Conservation (phyloP, 1,140 invertebrate species). For the Samia ricini region DNA sequence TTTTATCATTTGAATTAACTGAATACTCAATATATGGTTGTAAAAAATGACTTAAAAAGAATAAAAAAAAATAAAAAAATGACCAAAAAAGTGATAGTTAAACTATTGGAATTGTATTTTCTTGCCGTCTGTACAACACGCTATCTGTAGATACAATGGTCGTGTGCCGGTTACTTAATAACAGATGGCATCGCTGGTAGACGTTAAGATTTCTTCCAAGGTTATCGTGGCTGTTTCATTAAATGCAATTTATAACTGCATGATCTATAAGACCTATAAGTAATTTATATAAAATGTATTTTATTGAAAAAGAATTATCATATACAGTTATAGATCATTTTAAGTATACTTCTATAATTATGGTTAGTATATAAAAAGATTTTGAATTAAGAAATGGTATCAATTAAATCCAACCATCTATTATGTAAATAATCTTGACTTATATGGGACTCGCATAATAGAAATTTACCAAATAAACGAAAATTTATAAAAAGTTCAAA, state of each 20-base stretch:
- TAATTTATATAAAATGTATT: background rate
- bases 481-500: too few relatives aligned
- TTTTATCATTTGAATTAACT: too few relatives aligned
- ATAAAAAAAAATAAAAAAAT: background rate
- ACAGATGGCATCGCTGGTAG: background rate
- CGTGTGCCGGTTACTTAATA: background rate
- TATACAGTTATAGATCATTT: too few relatives aligned
- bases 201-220: background rate
- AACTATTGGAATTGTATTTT: background rate
- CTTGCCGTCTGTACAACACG: background rate
- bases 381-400: too few relatives aligned
- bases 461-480: too few relatives aligned
- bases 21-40: too few relatives aligned
- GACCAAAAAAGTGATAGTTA: background rate
- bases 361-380: too few relatives aligned
- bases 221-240: background rate
- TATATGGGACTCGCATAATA: too few relatives aligned
- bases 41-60: too few relatives aligned
- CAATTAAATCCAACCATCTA: too few relatives aligned
- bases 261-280: background rate
- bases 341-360: too few relatives aligned
- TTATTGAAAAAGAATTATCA: background rate
- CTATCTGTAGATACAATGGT: background rate
- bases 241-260: background rate
- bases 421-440: too few relatives aligned